A percentile compares a stretch with the other conserved stretches of the same genome.
Evolutionary conservation across 2,888 invertebrate species (phyloP).

Genomic region (Monopis laevigella): DNA sequence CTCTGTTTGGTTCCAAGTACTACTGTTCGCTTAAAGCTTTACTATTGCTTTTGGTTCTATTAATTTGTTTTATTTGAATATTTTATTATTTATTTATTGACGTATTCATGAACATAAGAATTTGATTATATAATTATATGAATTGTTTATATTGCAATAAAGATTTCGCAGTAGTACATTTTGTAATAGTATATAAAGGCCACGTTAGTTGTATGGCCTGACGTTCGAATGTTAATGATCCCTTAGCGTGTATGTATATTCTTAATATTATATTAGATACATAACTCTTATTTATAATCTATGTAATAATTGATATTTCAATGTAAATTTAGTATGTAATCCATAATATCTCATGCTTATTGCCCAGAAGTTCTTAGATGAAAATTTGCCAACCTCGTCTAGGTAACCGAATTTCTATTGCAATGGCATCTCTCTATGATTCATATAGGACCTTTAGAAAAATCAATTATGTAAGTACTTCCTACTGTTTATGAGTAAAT

Average conservation of each 20-base stretch:
- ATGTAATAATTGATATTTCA: constrained; percentile 63
- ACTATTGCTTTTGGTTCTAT: constrained; percentile 48
- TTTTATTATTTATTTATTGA: constrained; percentile 68
- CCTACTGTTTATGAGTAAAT: constrained; percentile 11
- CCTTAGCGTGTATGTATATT: too few species aligned
- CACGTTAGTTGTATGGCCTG: too few species aligned
- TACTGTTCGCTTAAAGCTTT: constrained; percentile 58
- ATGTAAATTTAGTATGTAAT: constrained; percentile 46
- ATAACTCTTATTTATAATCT: constrained; percentile 47
- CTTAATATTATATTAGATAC: constrained; percentile 39
- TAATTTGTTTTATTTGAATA: constrained; percentile 63
- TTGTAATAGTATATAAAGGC: too few species aligned
- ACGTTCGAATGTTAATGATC: too few species aligned
- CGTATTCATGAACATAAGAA: too few species aligned
- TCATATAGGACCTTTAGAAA: constrained; percentile 4
- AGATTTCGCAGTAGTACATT: too few species aligned
- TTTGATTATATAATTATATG: too few species aligned
- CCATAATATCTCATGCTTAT: not conserved
- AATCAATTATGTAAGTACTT: constrained; percentile 12
- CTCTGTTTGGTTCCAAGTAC: constrained; percentile 49
- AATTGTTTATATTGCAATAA: too few species aligned
- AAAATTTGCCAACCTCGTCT: constrained; percentile 57
- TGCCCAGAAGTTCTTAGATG: constrained; percentile 21
- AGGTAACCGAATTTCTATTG: constrained; percentile 53
- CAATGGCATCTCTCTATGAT: constrained; percentile 11